A percentile compares a stretch with the other conserved stretches of the same genome.
Conservation (phyloP, 2,888 invertebrate genomes). For the Pecten maximus region DNA sequence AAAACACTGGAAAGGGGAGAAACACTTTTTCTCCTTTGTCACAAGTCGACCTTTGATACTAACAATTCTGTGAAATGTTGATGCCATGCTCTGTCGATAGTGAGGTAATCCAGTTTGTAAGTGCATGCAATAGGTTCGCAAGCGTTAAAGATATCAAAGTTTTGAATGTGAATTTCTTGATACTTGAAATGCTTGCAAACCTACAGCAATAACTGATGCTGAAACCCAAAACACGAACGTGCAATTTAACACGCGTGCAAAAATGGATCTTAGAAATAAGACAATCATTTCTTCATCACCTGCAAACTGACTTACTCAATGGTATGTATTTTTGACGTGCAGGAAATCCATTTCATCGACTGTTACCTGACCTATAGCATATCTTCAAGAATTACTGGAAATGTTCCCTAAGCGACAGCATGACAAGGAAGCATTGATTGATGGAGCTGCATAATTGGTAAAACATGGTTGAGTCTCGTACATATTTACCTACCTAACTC, state of each 20-base stretch:
- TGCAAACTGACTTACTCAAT: not conserved
- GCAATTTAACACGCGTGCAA: not conserved
- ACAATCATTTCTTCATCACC: conserved; percentile 19
- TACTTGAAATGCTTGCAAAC: conserved; percentile 35
- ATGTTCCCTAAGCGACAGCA: not conserved
- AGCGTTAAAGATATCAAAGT: conserved; percentile 32
- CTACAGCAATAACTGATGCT: not conserved
- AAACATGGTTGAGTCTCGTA: not conserved
- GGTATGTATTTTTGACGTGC: conserved; percentile 14
- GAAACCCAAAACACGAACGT: not conserved
- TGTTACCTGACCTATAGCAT: conserved; percentile 11
- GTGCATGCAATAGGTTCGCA: conserved; percentile 28
- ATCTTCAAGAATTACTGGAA: not conserved
- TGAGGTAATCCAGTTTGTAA: not conserved
- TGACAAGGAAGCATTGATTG: conserved; percentile 4
- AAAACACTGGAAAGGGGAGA: not conserved
- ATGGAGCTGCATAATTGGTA: not conserved
- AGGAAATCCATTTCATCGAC: not conserved
- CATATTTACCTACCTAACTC: not conserved
- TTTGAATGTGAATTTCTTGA: not conserved
- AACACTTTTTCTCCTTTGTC: not conserved
- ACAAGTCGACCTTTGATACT: not conserved
- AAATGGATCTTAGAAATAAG: not conserved
- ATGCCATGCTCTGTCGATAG: not conserved
- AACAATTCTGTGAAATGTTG: not conserved